Evolutionary conservation across 2,113 vertebrate species (phyloP).

Genomic region (Rhodinocichla rosea): DNA sequence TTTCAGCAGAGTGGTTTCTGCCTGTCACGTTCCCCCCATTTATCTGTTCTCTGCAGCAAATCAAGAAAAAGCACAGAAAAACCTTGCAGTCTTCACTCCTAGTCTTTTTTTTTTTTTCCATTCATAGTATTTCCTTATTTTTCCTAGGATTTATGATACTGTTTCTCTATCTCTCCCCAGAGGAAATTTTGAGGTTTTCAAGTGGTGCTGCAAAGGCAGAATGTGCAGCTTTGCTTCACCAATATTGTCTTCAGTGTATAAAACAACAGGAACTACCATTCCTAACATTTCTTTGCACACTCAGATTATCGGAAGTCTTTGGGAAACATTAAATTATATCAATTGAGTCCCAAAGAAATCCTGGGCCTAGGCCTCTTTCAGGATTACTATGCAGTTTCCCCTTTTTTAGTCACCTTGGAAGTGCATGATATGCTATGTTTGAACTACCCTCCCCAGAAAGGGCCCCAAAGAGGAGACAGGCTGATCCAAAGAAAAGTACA

Average conservation of each 20-base stretch:
- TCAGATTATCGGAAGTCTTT: neutral
- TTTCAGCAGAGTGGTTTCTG: neutral
- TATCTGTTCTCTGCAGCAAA: neutral
- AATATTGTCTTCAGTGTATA: neutral
- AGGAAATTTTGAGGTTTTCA: neutral
- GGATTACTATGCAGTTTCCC: neutral
- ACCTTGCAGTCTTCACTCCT: neutral
- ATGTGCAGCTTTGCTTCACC: neutral
- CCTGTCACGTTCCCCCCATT: neutral
- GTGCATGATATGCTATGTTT: neutral
- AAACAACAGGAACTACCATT: neutral
- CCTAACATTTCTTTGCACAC: neutral
- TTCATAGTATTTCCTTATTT: neutral
- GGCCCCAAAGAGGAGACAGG: neutral
- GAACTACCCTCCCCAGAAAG: neutral
- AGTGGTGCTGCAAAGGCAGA: neutral
- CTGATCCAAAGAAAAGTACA: neutral
- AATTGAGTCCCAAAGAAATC: neutral
- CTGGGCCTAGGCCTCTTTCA: neutral
- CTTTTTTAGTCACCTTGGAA: neutral
- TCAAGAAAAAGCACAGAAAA: neutral
- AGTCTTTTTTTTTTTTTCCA: fast-evolving
- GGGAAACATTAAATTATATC: neutral
- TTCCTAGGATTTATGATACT: neutral
- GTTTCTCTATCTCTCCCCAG: neutral